These are phyloP conservation scores for Callocephalon fimbriatum DNA, from an alignment of 2,113 vertebrate genomes.

Conservation along the genomic window DNA sequence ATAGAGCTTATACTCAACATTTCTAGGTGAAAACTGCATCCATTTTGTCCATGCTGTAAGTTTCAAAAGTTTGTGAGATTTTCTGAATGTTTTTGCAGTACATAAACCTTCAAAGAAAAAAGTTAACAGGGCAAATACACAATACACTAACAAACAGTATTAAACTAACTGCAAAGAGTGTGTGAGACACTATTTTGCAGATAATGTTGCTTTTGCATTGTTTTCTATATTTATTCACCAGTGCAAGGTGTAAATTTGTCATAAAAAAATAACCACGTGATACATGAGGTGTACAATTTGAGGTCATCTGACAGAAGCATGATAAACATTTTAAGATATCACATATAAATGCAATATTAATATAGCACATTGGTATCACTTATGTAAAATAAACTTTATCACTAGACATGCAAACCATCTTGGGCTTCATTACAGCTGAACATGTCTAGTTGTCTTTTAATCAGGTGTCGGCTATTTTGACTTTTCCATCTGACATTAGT, in stretches of 20 bases:
- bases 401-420: slow-evolving; percentile 43
- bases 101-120: slow-evolving; percentile 75
- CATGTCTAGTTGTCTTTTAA: not conserved
- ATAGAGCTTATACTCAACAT: slow-evolving; percentile 79
- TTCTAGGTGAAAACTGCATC: slow-evolving; percentile 79
- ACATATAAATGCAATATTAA: not conserved
- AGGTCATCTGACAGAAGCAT: not conserved
- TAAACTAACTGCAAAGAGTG: slow-evolving; percentile 19
- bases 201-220: slow-evolving; percentile 24
- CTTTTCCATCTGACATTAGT: slow-evolving; percentile 3
- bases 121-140: slow-evolving; percentile 72
- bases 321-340: not conserved
- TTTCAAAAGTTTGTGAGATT: slow-evolving; percentile 76
- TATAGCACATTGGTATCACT: not conserved
- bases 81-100: slow-evolving; percentile 71
- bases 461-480: not conserved
- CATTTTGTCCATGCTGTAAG: slow-evolving; percentile 82
- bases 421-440: not conserved
- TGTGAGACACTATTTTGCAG: not conserved
- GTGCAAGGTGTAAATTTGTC: not conserved
- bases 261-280: not conserved
- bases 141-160: slow-evolving; percentile 62
- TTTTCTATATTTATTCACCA: slow-evolving; percentile 36
- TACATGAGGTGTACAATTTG: not conserved
- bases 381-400: not conserved